Percentiles rank a stretch among this genome's conserved stretches.
Conservation (phyloP, 1,140 invertebrate species). For the Tetraneura akinire region DNA sequence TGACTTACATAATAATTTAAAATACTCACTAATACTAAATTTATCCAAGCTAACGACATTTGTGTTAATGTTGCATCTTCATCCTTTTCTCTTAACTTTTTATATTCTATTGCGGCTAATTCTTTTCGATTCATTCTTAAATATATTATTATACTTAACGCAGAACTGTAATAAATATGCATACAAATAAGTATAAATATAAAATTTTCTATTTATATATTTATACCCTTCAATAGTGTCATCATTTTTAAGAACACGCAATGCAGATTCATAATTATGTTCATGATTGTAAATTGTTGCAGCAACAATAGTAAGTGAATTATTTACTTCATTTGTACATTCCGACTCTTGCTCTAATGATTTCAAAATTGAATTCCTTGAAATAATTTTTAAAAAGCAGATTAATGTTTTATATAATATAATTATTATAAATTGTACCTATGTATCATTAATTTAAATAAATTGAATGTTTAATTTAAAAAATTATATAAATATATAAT, state of each 20-base stretch:
- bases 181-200: not conserved
- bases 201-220: constrained; percentile 21
- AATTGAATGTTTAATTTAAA: no score
- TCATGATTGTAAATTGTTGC: constrained; percentile 91
- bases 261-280: constrained; percentile 84
- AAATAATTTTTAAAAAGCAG: not conserved
- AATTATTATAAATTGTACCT: no score
- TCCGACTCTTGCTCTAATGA: constrained; percentile 37
- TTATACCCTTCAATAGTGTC: constrained; percentile 79
- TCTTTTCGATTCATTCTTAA: constrained; percentile 90
- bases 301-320: constrained; percentile 80
- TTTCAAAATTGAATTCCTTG: constrained; percentile 39
- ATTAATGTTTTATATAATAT: no score
- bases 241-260: constrained; percentile 80
- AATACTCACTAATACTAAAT: constrained; percentile 72
- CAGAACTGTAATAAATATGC: constrained; percentile 61
- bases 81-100: constrained; percentile 93
- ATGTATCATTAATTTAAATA: no score
- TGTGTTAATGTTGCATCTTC: constrained; percentile 97
- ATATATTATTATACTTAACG: constrained; percentile 78
- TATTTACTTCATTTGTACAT: constrained; percentile 62
- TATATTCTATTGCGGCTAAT: constrained; percentile 88
- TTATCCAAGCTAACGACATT: constrained; percentile 91
- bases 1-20: no score
- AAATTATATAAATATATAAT: no score